Evolutionary conservation across 2,888 invertebrate species (phyloP), one percentile per base, ranked within the genome.

Genomic region (Muscina levida): DNA sequence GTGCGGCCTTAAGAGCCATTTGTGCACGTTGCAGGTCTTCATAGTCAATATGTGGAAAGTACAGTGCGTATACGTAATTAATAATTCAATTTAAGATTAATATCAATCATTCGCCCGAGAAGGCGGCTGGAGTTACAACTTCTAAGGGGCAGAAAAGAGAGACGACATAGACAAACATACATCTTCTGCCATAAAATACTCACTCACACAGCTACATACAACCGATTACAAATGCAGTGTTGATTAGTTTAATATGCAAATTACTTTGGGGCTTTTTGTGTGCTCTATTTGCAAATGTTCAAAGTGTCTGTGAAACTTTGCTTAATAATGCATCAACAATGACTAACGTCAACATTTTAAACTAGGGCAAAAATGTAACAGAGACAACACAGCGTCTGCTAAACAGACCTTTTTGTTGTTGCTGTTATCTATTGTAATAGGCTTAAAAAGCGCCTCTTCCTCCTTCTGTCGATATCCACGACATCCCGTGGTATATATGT

Each of bases 31-130:
- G 4, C 8, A 31, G 8, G 8, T 31, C 31, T 31, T 3, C 31
- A 31, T 31, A 31, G 8, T 31, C 31, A 5, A 8, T 8, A 31
- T 31, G 8, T 31, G 4, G 31, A 31, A 31, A 5, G 31, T 42
- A 10, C 22, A 17, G 39, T 75, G 68, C 75, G 59, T 62, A 59
- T 51, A 73, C 68, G 24, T 79, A 77, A 82, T 82, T 82, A 77
- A 79, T 82, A 75, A 82, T 79, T 79, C 72, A 59, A 72, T 74
- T 74, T 79, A 26, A 74, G 74, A 72, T 79, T 82, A 72, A 79
- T 77, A 79, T 82, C 79, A 72, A 79, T 79, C 77, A 74, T 66
- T 72, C 71, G 66, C 70, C 59, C 72, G 62, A 42, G 56, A 62
- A 68, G 10, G 10, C 19, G 48, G 48, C 65, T 48, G 39, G 70